A percentile compares a stretch with the other conserved stretches of the same genome.
phyloP scores from a whole-genome alignment of 2,797 vertebrate genomes.

The Gymnodraco acuticeps region DNA sequence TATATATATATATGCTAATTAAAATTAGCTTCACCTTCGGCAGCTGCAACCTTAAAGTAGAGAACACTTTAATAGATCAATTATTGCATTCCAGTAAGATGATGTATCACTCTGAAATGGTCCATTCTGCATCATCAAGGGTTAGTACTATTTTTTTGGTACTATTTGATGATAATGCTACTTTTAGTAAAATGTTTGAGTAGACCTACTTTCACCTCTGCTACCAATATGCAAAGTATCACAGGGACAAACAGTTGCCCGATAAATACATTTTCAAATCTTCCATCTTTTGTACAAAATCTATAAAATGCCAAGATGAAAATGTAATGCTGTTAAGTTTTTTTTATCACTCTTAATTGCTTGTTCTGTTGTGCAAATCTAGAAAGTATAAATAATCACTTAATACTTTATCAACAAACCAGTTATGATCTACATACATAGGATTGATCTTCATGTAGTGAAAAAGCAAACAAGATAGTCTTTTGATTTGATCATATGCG shows the following conservation, averaged over 20 bases:
- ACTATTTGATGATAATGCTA: neutral
- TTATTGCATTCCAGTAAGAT: neutral
- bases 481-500: neutral
- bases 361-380: neutral
- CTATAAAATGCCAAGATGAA: neutral
- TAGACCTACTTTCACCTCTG: neutral
- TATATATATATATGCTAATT: too few species aligned
- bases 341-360: neutral
- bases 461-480: neutral
- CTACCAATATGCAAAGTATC: neutral
- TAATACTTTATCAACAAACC: neutral
- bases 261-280: neutral
- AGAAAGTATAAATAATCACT: neutral
- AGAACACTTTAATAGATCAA: neutral
- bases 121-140: neutral
- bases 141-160: too few species aligned
- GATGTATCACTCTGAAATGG: neutral
- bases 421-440: neutral
- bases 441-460: neutral
- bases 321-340: neutral
- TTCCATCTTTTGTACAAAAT: neutral
- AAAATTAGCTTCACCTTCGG: neutral
- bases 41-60: neutral
- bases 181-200: neutral
- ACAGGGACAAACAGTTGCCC: neutral